A percentile compares a stretch with the other conserved stretches of the same genome.
Evolutionary conservation across 2,797 vertebrate genomes (phyloP).

Genomic region (Delichon dasypus): DNA sequence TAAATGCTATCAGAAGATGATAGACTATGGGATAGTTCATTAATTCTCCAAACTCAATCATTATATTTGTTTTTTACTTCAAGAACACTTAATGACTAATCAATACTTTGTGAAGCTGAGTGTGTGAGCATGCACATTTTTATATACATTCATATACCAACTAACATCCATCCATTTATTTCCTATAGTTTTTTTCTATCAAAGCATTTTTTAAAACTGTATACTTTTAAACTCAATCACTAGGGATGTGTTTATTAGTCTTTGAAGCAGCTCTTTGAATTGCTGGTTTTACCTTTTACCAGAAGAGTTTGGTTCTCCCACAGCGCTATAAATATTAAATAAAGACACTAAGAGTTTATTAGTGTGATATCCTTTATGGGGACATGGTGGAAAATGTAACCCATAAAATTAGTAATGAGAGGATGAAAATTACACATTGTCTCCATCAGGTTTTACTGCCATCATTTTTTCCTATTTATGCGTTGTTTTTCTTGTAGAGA

Average conservation of each 20-base stretch:
- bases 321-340: slow-evolving; percentile 13
- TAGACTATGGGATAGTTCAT: not conserved
- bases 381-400: not conserved
- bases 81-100: not conserved
- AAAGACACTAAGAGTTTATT: slow-evolving; percentile 31
- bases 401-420: slow-evolving; percentile 40
- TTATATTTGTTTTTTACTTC: not conserved
- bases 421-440: slow-evolving; percentile 26
- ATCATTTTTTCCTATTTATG: not conserved
- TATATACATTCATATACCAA: not conserved
- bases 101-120: not conserved
- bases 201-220: slow-evolving; percentile 24
- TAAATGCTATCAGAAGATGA: slow-evolving; percentile 22
- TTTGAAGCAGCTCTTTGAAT: not conserved
- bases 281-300: slow-evolving; percentile 22
- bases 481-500: not conserved
- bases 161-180: not conserved
- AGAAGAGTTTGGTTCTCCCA: not conserved
- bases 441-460: slow-evolving; percentile 17
- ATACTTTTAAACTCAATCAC: not conserved
- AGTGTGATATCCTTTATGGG: slow-evolving; percentile 5
- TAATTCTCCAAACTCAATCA: slow-evolving; percentile 10
- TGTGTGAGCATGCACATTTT: not conserved
- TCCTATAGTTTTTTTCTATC: not conserved
- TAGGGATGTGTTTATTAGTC: slow-evolving; percentile 30